Evolutionary conservation across 2,888 invertebrate genomes (phyloP), one percentile per base, ranked within the genome.

Genomic region (Hypomecis atomaria): DNA sequence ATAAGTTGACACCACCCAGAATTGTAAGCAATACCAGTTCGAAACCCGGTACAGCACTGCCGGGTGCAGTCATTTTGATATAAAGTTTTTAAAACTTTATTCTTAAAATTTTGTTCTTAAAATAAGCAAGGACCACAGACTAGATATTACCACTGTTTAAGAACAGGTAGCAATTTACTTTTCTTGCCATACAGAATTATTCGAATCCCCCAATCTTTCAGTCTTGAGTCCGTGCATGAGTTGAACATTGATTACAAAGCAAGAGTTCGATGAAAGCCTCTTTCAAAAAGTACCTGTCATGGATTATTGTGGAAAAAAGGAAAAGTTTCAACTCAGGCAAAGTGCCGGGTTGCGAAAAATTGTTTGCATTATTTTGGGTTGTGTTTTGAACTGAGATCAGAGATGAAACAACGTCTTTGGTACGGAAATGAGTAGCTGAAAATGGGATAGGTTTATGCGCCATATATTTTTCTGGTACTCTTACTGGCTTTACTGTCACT

Each of bases 211-310:
- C 8, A 9, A 13, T 34, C 0, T 47, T 33, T 1, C 23, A 7
- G 3, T 5, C 45, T 38, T 54, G 5, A 10, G 6, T 59, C 40
- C 59, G 59, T 36, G 45, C 23, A 40, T 42, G 55, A 64, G 23
- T 59, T 40, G 57, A 60, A 65, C 60, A 57, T 48, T 60, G 65
- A 60, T 61, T 60, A 65, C 60, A 65, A 65, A 65, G 65, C 65
- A 60, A 65, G 65, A 65, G 49, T 65, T 36, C 60, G 56, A 60
- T 57, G 60, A 65, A 65, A 65, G 65, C 64, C 59, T 50, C 65
- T 61, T 61, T 57, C 40, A 52, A 61, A 60, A 65, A 65, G 65
- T 57, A 57, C 65, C 53, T 48, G 60, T 65, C 65, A 65, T 53
- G 65, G 65, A 60, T 65, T 65, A 61, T 60, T 65, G 57, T 65